phyloP scores from a whole-genome alignment of 2,888 invertebrate genomes.

The Punctoribates punctum region DNA sequence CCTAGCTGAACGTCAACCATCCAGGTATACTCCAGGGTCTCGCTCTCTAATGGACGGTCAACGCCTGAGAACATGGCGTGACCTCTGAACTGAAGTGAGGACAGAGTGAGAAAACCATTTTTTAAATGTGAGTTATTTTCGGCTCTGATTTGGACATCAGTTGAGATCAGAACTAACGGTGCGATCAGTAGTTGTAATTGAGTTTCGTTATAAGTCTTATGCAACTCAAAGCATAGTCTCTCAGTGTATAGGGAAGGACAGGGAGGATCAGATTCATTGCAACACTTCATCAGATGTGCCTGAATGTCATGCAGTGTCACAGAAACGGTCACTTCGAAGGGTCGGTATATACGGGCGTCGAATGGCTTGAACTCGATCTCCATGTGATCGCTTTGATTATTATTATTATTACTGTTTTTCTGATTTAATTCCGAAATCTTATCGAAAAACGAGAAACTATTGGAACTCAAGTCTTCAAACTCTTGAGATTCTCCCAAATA shows the following conservation, averaged over 20 bases:
- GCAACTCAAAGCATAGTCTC: slow-evolving; percentile 94
- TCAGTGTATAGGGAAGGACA: slow-evolving; percentile 85
- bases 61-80: slow-evolving; percentile 95
- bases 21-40: slow-evolving; percentile 97
- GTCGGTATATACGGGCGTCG: slow-evolving; percentile 81
- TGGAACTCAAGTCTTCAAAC: slow-evolving; percentile 50
- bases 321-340: slow-evolving; percentile 84
- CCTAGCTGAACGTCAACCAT: slow-evolving; percentile 89
- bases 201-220: slow-evolving; percentile 86
- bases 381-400: slow-evolving; percentile 44
- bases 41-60: slow-evolving; percentile 81
- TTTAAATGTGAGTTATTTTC: slow-evolving; percentile 63
- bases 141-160: slow-evolving; percentile 51
- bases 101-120: slow-evolving; percentile 79
- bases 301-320: slow-evolving; percentile 93
- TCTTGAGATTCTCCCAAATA: slow-evolving; percentile 58
- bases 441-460: slow-evolving; percentile 30
- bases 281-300: slow-evolving; percentile 87
- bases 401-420: slow-evolving; percentile 47
- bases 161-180: slow-evolving; percentile 68
- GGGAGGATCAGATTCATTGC: slow-evolving; percentile 80
- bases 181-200: slow-evolving; percentile 76
- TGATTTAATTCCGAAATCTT: slow-evolving; percentile 35
- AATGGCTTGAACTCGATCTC: slow-evolving; percentile 56
- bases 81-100: slow-evolving; percentile 72